phyloP scores from a whole-genome alignment of 2,888 invertebrate species.

The Patella ulyssiponensis region DNA sequence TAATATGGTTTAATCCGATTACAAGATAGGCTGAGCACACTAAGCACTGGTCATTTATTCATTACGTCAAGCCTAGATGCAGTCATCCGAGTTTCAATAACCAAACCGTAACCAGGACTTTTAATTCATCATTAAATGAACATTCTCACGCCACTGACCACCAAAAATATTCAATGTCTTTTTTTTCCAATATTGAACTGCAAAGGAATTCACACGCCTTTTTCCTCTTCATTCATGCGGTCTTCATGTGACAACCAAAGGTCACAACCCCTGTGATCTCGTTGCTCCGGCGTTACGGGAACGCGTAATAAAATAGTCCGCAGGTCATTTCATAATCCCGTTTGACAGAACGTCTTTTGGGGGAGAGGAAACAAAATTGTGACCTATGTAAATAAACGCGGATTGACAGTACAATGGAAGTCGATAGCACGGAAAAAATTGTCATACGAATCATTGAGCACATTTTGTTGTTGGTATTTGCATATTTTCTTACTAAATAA shows the following conservation, averaged over 20 bases:
- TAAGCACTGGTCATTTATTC: too few species aligned
- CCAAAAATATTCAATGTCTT: neutral
- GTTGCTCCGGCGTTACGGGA: neutral
- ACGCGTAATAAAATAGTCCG: conserved; percentile 3
- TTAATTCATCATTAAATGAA: neutral
- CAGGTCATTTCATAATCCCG: neutral
- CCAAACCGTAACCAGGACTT: too few species aligned
- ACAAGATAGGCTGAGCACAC: neutral
- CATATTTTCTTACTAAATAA: conserved; percentile 5
- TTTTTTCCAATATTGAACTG: neutral
- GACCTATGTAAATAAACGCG: neutral
- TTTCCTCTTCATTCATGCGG: neutral
- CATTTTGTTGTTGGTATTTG: neutral
- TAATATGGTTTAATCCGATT: neutral
- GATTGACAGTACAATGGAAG: conserved; percentile 2
- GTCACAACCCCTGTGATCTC: neutral
- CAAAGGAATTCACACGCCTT: neutral
- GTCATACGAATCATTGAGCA: neutral
- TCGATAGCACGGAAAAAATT: conserved; percentile 1
- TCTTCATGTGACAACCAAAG: neutral
- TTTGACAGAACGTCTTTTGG: neutral
- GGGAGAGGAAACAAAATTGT: neutral
- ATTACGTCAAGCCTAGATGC: too few species aligned
- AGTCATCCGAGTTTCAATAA: neutral
- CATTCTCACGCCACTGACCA: neutral